Conservation (phyloP, 2,113 vertebrate genomes). For the Pterocles gutturalis region DNA sequence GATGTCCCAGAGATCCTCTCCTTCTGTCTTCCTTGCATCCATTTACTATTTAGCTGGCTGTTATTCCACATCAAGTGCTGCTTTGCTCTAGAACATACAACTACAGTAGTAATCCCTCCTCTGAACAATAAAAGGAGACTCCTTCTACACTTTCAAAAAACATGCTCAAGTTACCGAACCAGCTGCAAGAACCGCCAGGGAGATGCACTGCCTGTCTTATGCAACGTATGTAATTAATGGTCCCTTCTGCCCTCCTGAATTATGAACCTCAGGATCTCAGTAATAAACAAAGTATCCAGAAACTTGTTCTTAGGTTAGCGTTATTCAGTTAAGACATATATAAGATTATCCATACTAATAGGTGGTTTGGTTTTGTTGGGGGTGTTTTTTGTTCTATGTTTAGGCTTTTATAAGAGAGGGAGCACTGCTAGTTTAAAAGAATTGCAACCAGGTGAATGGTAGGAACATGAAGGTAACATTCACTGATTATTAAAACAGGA, state of each 20-base stretch:
- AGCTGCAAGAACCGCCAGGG: neutral
- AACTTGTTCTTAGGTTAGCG: neutral
- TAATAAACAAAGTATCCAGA: neutral
- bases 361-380: neutral
- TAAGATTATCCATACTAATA: neutral
- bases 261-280: neutral
- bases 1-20: neutral
- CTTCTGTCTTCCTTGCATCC: neutral
- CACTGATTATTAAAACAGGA: neutral
- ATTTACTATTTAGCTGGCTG: neutral
- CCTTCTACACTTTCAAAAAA: neutral
- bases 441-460: neutral
- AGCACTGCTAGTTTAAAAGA: neutral
- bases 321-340: neutral
- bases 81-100: neutral
- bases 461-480: rapidly evolving
- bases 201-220: neutral
- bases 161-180: neutral
- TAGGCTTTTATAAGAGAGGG: neutral
- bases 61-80: neutral
- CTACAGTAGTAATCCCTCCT: neutral
- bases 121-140: neutral
- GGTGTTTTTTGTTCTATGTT: neutral
- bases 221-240: neutral
- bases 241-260: neutral